phyloP scores from a whole-genome alignment of 2,888 invertebrate genomes.

The Acleris sparsana region DNA sequence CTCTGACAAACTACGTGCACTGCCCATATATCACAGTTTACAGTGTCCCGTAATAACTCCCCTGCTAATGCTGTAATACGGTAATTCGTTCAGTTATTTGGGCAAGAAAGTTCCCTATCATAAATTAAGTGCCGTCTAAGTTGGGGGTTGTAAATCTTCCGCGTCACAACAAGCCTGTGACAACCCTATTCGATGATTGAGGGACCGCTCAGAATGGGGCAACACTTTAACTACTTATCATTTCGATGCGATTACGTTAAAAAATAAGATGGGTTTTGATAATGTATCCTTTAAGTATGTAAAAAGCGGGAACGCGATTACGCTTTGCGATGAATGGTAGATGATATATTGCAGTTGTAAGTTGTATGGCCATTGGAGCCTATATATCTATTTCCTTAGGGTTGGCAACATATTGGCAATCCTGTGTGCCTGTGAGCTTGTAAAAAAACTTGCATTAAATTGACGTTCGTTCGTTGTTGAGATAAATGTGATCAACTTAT shows the following conservation, averaged over 20 bases:
- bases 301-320: too few species aligned
- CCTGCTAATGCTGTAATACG: constrained; percentile 19
- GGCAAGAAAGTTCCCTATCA: constrained; percentile 35
- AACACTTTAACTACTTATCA: background rate
- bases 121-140: constrained; percentile 36
- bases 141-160: constrained; percentile 35
- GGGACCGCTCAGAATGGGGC: constrained; percentile 2
- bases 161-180: constrained; percentile 13
- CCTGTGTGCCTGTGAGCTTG: too few species aligned
- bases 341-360: too few species aligned
- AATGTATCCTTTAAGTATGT: background rate
- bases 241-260: background rate
- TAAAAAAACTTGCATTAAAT: too few species aligned
- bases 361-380: too few species aligned
- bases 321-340: too few species aligned
- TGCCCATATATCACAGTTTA: constrained; percentile 25
- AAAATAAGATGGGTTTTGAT: background rate
- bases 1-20: constrained; percentile 6
- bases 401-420: too few species aligned
- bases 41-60: constrained; percentile 23
- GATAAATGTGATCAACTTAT: too few species aligned
- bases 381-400: too few species aligned
- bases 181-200: constrained; percentile 26
- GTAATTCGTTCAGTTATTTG: constrained; percentile 32
- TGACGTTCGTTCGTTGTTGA: too few species aligned